Percentiles rank a stretch among this genome's conserved stretches.
Evolutionary conservation across 2,888 invertebrate species (phyloP).

Genomic region (Phlogophora meticulosa): DNA sequence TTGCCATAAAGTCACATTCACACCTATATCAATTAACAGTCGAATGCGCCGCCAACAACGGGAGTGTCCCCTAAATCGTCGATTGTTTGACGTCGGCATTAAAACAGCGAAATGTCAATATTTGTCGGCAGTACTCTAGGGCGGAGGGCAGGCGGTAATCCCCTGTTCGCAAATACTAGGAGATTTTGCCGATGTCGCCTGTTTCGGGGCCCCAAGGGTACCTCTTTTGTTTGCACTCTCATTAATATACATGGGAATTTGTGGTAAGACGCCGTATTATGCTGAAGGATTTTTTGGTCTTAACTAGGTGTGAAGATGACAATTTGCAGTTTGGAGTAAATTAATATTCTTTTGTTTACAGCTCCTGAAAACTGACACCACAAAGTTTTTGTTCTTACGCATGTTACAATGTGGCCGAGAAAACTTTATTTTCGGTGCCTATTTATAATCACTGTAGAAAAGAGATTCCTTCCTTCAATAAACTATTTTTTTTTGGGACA

Average conservation of each 20-base stretch:
- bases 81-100: slow-evolving; percentile 91
- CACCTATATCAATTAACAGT: background rate
- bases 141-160: slow-evolving; percentile 83
- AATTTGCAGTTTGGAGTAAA: slow-evolving; percentile 51
- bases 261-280: slow-evolving; percentile 61
- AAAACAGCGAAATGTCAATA: slow-evolving; percentile 90
- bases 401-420: too few relatives aligned
- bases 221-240: slow-evolving; percentile 78
- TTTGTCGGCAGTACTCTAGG: slow-evolving; percentile 80
- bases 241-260: slow-evolving; percentile 79
- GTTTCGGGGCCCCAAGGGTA: slow-evolving; percentile 67
- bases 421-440: too few relatives aligned
- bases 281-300: slow-evolving; percentile 61
- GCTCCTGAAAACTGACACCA: background rate
- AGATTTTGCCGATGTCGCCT: slow-evolving; percentile 79
- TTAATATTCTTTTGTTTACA: slow-evolving; percentile 46
- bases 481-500: too few relatives aligned
- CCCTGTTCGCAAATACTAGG: slow-evolving; percentile 84
- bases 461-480: too few relatives aligned
- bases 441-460: too few relatives aligned
- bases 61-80: slow-evolving; percentile 81
- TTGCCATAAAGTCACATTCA: too few relatives aligned
- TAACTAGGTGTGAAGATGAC: slow-evolving; percentile 43
- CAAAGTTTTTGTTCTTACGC: background rate
- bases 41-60: slow-evolving; percentile 60